phyloP scores from a whole-genome alignment of 2,797 vertebrate genomes.

The Nannoperca obscura region DNA sequence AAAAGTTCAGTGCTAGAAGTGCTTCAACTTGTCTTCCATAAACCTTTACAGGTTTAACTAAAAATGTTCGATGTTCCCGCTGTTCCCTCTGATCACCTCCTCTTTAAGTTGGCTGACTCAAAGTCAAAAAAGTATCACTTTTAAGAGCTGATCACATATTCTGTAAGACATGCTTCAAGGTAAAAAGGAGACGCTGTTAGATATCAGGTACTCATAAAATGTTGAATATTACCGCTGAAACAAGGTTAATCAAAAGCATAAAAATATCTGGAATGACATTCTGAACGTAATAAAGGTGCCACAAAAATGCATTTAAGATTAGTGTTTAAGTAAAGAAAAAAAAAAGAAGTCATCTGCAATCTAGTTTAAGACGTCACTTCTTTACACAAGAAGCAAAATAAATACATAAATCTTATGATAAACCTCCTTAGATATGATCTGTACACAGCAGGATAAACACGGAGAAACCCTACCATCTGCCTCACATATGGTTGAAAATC shows the following conservation, averaged over 20 bases:
- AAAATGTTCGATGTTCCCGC: constrained; percentile 40
- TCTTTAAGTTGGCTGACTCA: constrained; percentile 39
- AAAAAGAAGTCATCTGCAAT: constrained; percentile 11
- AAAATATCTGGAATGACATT: constrained; percentile 5
- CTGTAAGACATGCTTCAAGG: constrained; percentile 23
- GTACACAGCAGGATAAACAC: constrained; percentile 46
- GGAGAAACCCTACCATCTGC: constrained; percentile 58
- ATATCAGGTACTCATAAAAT: constrained; percentile 15
- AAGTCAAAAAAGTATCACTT: constrained; percentile 42
- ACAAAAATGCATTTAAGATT: constrained; percentile 1
- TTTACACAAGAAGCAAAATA: constrained; percentile 31
- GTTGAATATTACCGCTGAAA: constrained; percentile 27
- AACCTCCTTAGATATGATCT: constrained; percentile 44
- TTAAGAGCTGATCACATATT: constrained; percentile 33
- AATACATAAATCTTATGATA: constrained; percentile 37
- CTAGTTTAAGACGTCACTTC: neutral
- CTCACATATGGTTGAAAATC: constrained; percentile 57
- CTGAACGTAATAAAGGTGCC: neutral
- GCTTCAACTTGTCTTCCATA: constrained; percentile 49
- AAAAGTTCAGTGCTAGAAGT: constrained; percentile 41
- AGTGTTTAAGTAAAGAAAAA: constrained; percentile 12
- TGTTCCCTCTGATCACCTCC: constrained; percentile 50
- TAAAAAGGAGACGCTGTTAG: constrained; percentile 23
- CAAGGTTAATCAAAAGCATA: constrained; percentile 20
- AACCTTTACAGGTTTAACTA: constrained; percentile 62